Conservation (phyloP, 2,888 invertebrate species). For the Watsonalla cultraria region DNA sequence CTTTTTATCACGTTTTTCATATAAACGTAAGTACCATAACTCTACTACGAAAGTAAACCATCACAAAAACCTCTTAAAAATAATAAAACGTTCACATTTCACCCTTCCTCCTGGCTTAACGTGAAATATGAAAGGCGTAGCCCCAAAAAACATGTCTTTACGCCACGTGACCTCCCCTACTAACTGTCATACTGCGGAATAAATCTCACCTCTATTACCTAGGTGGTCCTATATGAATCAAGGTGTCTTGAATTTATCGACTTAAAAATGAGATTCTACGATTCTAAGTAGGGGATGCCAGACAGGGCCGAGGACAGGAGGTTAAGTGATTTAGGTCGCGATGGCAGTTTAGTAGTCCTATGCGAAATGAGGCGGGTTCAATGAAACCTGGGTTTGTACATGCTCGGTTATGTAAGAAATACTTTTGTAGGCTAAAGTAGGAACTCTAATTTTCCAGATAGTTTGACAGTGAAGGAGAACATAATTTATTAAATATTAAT, state of each 20-base stretch:
- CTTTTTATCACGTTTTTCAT: neutral
- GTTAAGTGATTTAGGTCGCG: neutral
- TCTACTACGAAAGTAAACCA: too few relatives aligned
- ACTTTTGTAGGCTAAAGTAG: too few relatives aligned
- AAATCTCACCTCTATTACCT: neutral
- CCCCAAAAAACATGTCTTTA: slow-evolving; percentile 20
- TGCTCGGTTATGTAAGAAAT: too few relatives aligned
- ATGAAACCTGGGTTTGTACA: too few relatives aligned
- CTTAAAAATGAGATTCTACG: neutral
- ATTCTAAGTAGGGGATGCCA: neutral
- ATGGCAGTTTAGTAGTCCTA: too few relatives aligned
- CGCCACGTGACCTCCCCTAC: slow-evolving; percentile 17
- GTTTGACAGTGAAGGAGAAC: too few relatives aligned
- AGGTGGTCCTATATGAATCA: neutral
- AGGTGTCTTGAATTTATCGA: neutral
- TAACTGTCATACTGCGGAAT: neutral
- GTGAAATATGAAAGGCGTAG: slow-evolving; percentile 19
- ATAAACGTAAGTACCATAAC: neutral
- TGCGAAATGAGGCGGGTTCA: too few relatives aligned
- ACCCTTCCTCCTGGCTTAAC: slow-evolving; percentile 9
- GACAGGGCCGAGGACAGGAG: neutral
- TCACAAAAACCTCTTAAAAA: neutral
- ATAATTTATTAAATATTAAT: too few relatives aligned
- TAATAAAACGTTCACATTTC: slow-evolving; percentile 1
- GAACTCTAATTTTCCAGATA: too few relatives aligned